A percentile compares a stretch with the other conserved stretches of the same genome.
Conservation (phyloP, 2,113 vertebrate genomes). For the Rhodinocichla rosea region DNA sequence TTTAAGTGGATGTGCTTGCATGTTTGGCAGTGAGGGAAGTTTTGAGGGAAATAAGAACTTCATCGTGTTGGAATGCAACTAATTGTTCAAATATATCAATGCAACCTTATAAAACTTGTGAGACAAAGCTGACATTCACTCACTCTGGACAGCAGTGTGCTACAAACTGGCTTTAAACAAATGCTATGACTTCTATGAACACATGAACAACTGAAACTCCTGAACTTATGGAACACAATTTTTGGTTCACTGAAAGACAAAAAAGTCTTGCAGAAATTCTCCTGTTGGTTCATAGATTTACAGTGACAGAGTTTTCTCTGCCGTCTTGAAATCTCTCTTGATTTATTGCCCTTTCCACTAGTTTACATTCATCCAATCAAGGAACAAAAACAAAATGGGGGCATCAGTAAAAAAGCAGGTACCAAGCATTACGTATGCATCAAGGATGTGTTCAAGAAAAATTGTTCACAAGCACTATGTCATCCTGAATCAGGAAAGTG, state of each 20-base stretch:
- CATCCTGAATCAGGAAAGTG: constrained; percentile 49
- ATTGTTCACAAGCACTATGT: constrained; percentile 57
- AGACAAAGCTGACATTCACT: constrained; percentile 38
- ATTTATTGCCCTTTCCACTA: constrained; percentile 59
- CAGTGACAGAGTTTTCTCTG: constrained; percentile 20
- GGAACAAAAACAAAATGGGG: constrained; percentile 29
- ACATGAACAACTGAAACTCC: background rate
- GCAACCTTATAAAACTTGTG: constrained; percentile 23
- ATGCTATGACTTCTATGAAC: background rate
- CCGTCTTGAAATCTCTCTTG: constrained; percentile 16
- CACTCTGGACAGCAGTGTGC: background rate
- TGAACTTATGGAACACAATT: background rate
- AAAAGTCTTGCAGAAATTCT: background rate
- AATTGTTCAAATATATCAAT: constrained; percentile 43
- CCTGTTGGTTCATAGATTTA: background rate
- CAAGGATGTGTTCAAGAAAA: constrained; percentile 42
- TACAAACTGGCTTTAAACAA: background rate
- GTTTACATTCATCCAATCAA: constrained; percentile 60
- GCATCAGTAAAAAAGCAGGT: constrained; percentile 36
- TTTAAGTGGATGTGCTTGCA: background rate
- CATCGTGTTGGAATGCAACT: constrained; percentile 20
- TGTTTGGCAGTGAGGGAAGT: background rate
- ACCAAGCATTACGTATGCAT: constrained; percentile 44
- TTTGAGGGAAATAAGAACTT: constrained; percentile 18
- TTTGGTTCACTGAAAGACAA: background rate